Conservation (phyloP, 2,888 invertebrate genomes). For the Ophonus ardosiacus region DNA sequence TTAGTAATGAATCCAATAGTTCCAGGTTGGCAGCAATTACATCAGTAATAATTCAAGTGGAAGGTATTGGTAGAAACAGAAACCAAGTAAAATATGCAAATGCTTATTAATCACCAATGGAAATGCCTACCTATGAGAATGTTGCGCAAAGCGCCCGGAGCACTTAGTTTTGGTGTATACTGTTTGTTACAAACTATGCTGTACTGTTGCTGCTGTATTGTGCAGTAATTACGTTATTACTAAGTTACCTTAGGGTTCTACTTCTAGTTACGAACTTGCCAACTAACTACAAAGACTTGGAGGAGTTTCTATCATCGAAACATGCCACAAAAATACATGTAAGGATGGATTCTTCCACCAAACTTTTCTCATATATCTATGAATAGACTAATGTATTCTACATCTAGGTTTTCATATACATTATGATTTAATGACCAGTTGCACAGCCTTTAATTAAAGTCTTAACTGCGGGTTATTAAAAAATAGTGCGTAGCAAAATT, state of each 20-base stretch:
- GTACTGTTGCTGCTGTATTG: constrained; percentile 42
- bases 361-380: neutral
- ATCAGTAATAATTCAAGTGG: neutral
- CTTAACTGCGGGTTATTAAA: too few species aligned
- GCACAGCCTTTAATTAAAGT: too few species aligned
- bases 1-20: neutral
- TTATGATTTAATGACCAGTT: too few species aligned
- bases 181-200: constrained; percentile 58
- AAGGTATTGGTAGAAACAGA: constrained; percentile 1
- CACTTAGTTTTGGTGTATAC: constrained; percentile 50
- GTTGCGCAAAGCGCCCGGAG: constrained; percentile 31
- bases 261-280: constrained; percentile 27
- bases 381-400: neutral
- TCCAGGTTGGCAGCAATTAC: neutral
- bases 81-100: constrained; percentile 36
- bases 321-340: neutral
- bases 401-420: too few species aligned
- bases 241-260: constrained; percentile 59
- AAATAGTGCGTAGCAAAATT: too few species aligned
- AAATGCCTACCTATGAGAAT: constrained; percentile 40
- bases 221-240: constrained; percentile 60
- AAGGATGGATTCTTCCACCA: neutral
- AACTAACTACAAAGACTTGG: constrained; percentile 28
- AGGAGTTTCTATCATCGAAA: constrained; percentile 18
- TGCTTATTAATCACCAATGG: constrained; percentile 49